Conservation (phyloP, 2,797 vertebrate species). For the Lepidocolaptes lacrymiger region DNA sequence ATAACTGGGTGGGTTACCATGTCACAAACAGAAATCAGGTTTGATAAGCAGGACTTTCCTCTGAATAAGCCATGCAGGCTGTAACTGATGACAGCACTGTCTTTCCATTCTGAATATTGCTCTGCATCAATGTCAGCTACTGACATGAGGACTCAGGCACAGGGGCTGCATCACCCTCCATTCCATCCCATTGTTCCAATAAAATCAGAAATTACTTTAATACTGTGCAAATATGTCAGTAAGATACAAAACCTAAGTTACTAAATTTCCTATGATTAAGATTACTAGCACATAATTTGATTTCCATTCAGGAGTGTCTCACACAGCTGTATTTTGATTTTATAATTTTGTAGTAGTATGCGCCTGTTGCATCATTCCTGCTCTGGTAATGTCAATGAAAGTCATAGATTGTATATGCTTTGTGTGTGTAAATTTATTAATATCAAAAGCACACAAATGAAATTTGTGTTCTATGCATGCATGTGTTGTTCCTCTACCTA, state of each 20-base stretch:
- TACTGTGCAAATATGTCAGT: background rate
- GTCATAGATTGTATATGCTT: background rate
- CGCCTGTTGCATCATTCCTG: background rate
- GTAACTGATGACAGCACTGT: background rate
- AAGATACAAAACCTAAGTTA: background rate
- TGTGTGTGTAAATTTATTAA: background rate
- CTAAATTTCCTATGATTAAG: background rate
- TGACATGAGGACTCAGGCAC: background rate
- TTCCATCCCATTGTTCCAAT: background rate
- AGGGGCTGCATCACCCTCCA: background rate
- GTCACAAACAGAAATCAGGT: background rate
- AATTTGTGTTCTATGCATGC: background rate
- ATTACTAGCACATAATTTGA: background rate
- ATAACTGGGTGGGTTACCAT: background rate
- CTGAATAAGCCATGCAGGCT: background rate
- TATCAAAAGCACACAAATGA: background rate
- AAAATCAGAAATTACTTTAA: background rate
- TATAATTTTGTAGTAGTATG: background rate
- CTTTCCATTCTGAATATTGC: background rate
- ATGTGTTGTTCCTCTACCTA: accelerated
- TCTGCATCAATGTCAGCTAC: background rate
- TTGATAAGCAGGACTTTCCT: background rate
- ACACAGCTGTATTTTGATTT: background rate
- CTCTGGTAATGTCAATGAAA: background rate
- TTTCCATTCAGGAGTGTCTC: background rate